phyloP scores from a whole-genome alignment of 2,888 invertebrate species.

The Harpalus rufipes region DNA sequence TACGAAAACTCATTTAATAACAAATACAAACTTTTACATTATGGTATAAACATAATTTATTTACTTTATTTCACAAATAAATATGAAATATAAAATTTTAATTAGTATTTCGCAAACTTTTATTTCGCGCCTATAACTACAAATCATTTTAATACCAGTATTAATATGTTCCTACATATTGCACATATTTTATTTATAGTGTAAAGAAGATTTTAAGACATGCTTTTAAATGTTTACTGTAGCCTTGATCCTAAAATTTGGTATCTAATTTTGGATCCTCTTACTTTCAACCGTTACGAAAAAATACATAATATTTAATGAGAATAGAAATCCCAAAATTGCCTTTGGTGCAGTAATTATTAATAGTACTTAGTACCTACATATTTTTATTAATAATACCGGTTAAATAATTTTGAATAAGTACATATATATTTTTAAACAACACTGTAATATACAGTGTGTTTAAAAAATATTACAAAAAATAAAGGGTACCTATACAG shows the following conservation, averaged over 20 bases:
- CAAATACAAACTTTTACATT: not conserved
- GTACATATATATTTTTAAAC: no score
- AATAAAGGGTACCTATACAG: no score
- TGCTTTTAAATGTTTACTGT: not conserved
- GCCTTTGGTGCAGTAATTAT: not conserved
- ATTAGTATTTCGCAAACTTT: not conserved
- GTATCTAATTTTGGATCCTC: not conserved
- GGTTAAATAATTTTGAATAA: no score
- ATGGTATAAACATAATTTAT: not conserved
- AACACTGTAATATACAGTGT: no score
- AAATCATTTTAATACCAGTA: not conserved
- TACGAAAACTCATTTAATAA: constrained; percentile 1
- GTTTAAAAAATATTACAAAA: no score
- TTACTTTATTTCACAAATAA: not conserved
- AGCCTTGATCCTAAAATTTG: not conserved
- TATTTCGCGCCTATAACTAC: not conserved
- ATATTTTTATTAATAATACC: no score
- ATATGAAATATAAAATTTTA: not conserved
- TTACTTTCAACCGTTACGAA: not conserved
- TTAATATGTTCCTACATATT: not conserved
- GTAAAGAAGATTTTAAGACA: not conserved
- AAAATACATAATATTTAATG: not conserved
- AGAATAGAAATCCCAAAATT: not conserved
- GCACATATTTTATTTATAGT: not conserved
- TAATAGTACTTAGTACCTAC: no score